These are phyloP conservation scores for Gastrophryne carolinensis DNA, from an alignment of 2,797 vertebrate species.

Conservation along the genomic window DNA sequence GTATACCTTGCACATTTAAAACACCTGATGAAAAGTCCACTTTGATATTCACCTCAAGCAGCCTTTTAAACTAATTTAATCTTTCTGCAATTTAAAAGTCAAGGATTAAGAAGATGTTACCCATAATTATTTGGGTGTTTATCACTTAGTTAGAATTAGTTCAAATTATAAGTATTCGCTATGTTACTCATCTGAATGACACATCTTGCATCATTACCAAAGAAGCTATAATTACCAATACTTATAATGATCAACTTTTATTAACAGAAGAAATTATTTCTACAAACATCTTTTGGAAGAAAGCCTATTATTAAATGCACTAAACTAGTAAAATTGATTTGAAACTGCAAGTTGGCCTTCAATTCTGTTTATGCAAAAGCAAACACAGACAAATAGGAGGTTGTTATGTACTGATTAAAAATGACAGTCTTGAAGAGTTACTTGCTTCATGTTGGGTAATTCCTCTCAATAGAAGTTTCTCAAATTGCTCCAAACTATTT, in stretches of 20 bases:
- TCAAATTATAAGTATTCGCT: conserved; percentile 14
- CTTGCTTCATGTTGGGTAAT: conserved; percentile 23
- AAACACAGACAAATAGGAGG: conserved; percentile 7
- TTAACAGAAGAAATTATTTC: conserved; percentile 8
- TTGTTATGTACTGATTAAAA: conserved; percentile 5
- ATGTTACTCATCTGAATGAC: conserved; percentile 30
- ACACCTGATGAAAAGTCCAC: too few relatives aligned
- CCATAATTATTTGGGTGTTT: conserved; percentile 21
- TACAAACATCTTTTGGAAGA: conserved; percentile 2
- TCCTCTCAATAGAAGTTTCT: not conserved
- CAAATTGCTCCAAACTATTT: conserved; percentile 20
- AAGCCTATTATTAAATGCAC: conserved; percentile 31
- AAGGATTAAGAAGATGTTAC: not conserved
- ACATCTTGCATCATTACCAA: not conserved
- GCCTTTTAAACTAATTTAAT: not conserved
- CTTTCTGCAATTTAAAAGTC: conserved; percentile 12
- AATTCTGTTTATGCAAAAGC: not conserved
- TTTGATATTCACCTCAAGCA: not conserved
- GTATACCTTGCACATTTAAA: too few relatives aligned
- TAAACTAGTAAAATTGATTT: conserved; percentile 36
- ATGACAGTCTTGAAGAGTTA: conserved; percentile 4
- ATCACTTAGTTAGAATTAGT: too few relatives aligned
- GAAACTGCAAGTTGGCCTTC: conserved; percentile 3
- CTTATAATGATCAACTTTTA: conserved; percentile 10
- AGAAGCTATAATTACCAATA: conserved; percentile 19